A percentile compares a stretch with the other conserved stretches of the same genome.
phyloP scores from a whole-genome alignment of 2,797 vertebrate species.

The Macrochelys suwanniensis region DNA sequence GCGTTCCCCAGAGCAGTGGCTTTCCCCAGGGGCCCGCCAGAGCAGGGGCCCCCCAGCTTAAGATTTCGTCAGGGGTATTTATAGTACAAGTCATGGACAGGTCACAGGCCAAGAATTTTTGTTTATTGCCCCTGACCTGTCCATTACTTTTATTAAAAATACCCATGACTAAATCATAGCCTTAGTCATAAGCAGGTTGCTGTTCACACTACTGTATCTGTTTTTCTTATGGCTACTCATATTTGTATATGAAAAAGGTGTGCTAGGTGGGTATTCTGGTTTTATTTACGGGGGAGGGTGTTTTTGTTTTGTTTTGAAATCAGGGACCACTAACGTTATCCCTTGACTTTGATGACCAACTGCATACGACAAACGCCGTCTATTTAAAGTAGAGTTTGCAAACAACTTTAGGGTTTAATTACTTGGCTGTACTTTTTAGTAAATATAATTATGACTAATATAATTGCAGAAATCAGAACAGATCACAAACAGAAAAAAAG shows the following conservation, averaged over 20 bases:
- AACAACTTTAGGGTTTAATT: not conserved
- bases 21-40: too few species aligned
- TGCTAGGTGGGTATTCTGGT: not conserved
- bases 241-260: not conserved
- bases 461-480: not conserved
- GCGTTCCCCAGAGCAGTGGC: too few species aligned
- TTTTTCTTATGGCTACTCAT: not conserved
- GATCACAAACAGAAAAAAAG: not conserved
- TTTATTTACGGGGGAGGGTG: too few species aligned
- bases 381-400: not conserved
- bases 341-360: not conserved
- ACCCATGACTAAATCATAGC: too few species aligned
- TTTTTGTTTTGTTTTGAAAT: too few species aligned
- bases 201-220: not conserved
- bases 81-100: too few species aligned
- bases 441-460: not conserved
- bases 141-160: too few species aligned
- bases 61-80: too few species aligned
- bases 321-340: accelerated
- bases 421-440: not conserved
- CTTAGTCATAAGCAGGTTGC: too few species aligned
- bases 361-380: accelerated
- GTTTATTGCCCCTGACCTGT: too few species aligned
- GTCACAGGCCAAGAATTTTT: too few species aligned
- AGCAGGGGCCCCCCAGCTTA: too few species aligned